Conservation (phyloP, 2,797 vertebrate genomes). For the Tarsius wallacei region DNA sequence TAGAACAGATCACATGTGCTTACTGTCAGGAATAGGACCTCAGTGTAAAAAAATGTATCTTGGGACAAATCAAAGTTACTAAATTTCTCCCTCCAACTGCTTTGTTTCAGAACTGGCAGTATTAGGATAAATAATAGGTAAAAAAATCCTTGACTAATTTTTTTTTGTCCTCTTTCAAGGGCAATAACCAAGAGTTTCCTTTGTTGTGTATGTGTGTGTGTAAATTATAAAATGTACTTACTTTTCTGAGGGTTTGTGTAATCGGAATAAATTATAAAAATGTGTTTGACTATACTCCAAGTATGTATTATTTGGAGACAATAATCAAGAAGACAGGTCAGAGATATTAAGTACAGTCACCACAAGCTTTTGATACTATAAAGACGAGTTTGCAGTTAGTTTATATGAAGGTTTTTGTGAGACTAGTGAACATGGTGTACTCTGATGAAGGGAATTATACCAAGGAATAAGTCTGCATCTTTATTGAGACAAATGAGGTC, state of each 20-base stretch:
- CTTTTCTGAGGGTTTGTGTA: slow-evolving; percentile 54
- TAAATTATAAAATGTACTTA: slow-evolving; percentile 71
- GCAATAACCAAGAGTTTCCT: slow-evolving; percentile 64
- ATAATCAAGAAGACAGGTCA: slow-evolving; percentile 58
- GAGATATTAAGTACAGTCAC: slow-evolving; percentile 17
- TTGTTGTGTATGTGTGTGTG: slow-evolving; percentile 27
- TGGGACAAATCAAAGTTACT: slow-evolving; percentile 91
- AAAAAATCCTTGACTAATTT: slow-evolving; percentile 37
- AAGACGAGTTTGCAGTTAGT: slow-evolving; percentile 26
- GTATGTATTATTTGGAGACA: slow-evolving; percentile 67
- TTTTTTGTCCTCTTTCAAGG: slow-evolving; percentile 69
- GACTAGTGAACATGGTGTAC: not conserved
- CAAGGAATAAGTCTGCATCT: not conserved
- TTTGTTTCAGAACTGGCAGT: slow-evolving; percentile 87
- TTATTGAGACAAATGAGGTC: not conserved
- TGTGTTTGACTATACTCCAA: slow-evolving; percentile 67
- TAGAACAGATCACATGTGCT: slow-evolving; percentile 93
- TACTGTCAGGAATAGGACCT: slow-evolving; percentile 91
- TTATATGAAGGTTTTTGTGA: slow-evolving; percentile 15
- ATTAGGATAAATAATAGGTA: slow-evolving; percentile 81
- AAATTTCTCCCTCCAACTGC: slow-evolving; percentile 87
- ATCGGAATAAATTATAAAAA: slow-evolving; percentile 79
- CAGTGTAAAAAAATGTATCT: slow-evolving; percentile 90
- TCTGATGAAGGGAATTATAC: not conserved
- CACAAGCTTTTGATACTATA: slow-evolving; percentile 12